Evolutionary conservation across 2,888 invertebrate species (phyloP).

Genomic region (Eristalis pertinax): DNA sequence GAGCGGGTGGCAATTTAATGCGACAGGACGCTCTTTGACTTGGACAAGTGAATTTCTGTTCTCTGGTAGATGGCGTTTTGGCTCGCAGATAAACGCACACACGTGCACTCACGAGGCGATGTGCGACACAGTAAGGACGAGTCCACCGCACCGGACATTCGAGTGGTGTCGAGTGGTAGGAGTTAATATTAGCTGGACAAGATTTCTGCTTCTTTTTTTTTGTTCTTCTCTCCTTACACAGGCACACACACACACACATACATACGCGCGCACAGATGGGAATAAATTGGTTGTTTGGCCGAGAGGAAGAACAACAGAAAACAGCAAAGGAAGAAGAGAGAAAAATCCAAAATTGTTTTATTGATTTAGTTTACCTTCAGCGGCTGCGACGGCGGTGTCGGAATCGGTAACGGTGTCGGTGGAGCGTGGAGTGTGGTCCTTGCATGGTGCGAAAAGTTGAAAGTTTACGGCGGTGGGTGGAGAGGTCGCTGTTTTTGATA

Average conservation of each 20-base stretch:
- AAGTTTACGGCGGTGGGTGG: not conserved
- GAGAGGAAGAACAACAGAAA: not conserved
- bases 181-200: not conserved
- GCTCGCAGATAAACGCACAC: slow-evolving; percentile 31
- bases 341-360: slow-evolving; percentile 34
- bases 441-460: not conserved
- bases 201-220: not conserved
- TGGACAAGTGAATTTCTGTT: slow-evolving; percentile 67
- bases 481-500: not conserved
- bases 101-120: not conserved
- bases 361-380: slow-evolving; percentile 43
- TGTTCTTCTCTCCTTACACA: not conserved
- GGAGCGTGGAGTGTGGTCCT: not conserved
- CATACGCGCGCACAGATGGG: not conserved
- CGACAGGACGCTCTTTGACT: slow-evolving; percentile 67
- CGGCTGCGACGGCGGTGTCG: not conserved
- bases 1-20: slow-evolving; percentile 50
- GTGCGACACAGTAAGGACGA: too few species aligned
- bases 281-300: not conserved
- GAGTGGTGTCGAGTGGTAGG: not conserved
- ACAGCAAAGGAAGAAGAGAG: slow-evolving; percentile 10
- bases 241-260: not conserved
- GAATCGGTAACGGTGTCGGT: too few species aligned
- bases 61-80: slow-evolving; percentile 51
- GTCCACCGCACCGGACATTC: not conserved